Percentiles rank a stretch among this genome's conserved stretches.
These are phyloP conservation scores for Podarcis siculus DNA, from an alignment of 2,797 vertebrate genomes.

Conservation along the genomic window DNA sequence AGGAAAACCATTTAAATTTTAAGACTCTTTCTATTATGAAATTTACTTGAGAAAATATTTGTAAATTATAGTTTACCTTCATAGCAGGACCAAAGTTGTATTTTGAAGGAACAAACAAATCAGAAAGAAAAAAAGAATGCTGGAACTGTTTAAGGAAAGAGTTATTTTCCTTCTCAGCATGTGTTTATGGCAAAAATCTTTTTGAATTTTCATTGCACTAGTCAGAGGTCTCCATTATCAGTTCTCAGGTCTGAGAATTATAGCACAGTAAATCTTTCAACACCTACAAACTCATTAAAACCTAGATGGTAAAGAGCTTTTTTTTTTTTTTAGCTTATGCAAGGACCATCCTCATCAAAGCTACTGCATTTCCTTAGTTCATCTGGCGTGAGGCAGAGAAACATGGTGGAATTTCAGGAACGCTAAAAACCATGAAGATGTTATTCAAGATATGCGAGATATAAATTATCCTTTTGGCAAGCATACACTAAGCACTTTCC, in stretches of 20 bases:
- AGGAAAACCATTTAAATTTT: slow-evolving; percentile 75
- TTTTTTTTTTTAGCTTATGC: slow-evolving; percentile 64
- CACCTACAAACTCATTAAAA: slow-evolving; percentile 79
- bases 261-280: slow-evolving; percentile 79
- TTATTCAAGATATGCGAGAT: slow-evolving; percentile 53
- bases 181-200: slow-evolving; percentile 72
- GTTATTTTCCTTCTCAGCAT: slow-evolving; percentile 55
- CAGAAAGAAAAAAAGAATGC: slow-evolving; percentile 73
- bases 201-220: slow-evolving; percentile 79
- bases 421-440: slow-evolving; percentile 27
- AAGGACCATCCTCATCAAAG: slow-evolving; percentile 72
- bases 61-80: slow-evolving; percentile 61
- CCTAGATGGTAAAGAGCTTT: slow-evolving; percentile 65
- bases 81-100: slow-evolving; percentile 65
- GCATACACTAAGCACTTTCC: slow-evolving; percentile 40
- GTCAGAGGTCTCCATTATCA: slow-evolving; percentile 79
- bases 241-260: slow-evolving; percentile 79
- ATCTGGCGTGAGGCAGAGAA: slow-evolving; percentile 46
- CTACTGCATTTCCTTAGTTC: slow-evolving; percentile 70
- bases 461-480: slow-evolving; percentile 61
- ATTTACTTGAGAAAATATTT: slow-evolving; percentile 79
- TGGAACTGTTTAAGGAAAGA: slow-evolving; percentile 66
- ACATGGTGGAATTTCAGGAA: slow-evolving; percentile 63
- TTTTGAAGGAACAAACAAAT: slow-evolving; percentile 76
- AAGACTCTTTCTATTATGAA: slow-evolving; percentile 70